phyloP scores from a whole-genome alignment of 2,797 vertebrate species.

The Oreonectes daqikongensis region DNA sequence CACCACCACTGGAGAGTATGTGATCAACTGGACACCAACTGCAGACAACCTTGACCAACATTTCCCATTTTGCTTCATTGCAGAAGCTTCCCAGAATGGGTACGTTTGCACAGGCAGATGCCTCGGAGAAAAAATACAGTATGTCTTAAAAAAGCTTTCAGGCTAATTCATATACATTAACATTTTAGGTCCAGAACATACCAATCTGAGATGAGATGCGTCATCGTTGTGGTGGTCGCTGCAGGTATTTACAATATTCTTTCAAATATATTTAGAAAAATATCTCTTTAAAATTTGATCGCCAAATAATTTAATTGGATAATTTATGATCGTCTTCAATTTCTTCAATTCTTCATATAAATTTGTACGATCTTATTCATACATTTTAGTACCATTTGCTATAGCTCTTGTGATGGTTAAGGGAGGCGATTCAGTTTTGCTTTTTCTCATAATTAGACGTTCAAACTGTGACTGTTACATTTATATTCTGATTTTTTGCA shows the following conservation, averaged over 20 bases:
- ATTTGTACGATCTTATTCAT: too few species aligned
- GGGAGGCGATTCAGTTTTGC: too few species aligned
- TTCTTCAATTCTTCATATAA: too few species aligned
- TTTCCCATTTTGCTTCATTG: constrained; percentile 64
- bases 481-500: background rate
- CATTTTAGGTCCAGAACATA: constrained; percentile 39
- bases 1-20: constrained; percentile 23
- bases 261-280: background rate
- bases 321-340: too few species aligned
- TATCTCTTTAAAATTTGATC: background rate
- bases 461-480: background rate
- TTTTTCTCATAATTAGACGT: too few species aligned
- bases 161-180: background rate
- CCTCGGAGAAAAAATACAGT: background rate
- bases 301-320: background rate
- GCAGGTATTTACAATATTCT: constrained; percentile 27
- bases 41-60: constrained; percentile 48
- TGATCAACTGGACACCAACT: constrained; percentile 62
- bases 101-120: constrained; percentile 17
- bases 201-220: constrained; percentile 65
- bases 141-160: background rate
- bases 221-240: constrained; percentile 53
- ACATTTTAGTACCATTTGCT: too few species aligned
- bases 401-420: too few species aligned
- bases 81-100: constrained; percentile 41